Percentiles rank a stretch among this genome's conserved stretches.
Evolutionary conservation across 2,797 vertebrate genomes (phyloP).

Genomic region (Esox lucius): DNA sequence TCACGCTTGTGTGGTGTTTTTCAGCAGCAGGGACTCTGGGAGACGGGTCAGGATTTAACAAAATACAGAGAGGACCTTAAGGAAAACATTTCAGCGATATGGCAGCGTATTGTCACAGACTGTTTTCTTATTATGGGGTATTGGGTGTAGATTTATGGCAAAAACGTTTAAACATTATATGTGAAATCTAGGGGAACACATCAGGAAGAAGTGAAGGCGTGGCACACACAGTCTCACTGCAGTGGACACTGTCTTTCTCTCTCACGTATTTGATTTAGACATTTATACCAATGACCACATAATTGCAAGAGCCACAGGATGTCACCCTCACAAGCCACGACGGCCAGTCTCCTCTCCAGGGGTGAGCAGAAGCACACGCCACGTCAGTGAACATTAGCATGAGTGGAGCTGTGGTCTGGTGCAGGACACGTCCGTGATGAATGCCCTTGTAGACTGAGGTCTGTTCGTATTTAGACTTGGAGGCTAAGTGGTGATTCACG

Average conservation of each 20-base stretch:
- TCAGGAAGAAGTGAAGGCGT: too few relatives aligned
- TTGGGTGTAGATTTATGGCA: too few relatives aligned
- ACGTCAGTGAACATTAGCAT: not conserved
- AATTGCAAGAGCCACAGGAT: not conserved
- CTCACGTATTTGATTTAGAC: not conserved
- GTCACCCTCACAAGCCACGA: not conserved
- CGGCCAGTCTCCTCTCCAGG: not conserved
- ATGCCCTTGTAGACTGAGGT: not conserved
- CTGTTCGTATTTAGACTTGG: slow-evolving; percentile 9
- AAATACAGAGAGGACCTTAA: too few relatives aligned
- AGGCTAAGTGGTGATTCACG: not conserved
- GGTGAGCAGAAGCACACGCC: not conserved
- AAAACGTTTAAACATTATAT: too few relatives aligned
- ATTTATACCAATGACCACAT: not conserved
- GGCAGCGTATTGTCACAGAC: too few relatives aligned
- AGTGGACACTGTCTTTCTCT: not conserved
- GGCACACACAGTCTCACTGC: too few relatives aligned
- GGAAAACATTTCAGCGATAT: too few relatives aligned
- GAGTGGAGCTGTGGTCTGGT: not conserved
- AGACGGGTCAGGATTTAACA: too few relatives aligned
- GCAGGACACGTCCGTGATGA: not conserved
- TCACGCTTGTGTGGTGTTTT: too few relatives aligned
- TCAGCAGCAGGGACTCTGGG: too few relatives aligned
- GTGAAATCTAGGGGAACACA: too few relatives aligned
- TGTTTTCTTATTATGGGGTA: too few relatives aligned